Conservation (phyloP, 2,888 invertebrate genomes). For the Scaptomyza caliginosa region DNA sequence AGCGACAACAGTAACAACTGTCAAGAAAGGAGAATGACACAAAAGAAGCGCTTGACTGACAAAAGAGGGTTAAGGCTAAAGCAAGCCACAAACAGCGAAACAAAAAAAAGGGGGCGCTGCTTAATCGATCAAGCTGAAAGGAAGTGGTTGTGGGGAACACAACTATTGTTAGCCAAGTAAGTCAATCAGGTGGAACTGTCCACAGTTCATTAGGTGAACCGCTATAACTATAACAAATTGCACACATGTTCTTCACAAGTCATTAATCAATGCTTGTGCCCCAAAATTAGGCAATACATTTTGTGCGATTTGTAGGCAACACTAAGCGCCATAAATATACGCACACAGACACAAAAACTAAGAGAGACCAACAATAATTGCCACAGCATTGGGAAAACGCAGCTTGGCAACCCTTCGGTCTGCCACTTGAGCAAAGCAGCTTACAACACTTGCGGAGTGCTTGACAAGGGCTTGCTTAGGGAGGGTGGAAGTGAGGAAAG, state of each 20-base stretch:
- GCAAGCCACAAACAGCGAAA: slow-evolving; percentile 17
- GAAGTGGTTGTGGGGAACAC: neutral
- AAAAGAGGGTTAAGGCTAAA: slow-evolving; percentile 73
- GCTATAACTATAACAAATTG: slow-evolving; percentile 15
- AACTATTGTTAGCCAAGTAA: slow-evolving; percentile 13
- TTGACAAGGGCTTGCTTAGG: slow-evolving; percentile 27
- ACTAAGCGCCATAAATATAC: slow-evolving; percentile 44
- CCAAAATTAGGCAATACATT: slow-evolving; percentile 55
- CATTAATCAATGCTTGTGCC: slow-evolving; percentile 54
- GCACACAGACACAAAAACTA: slow-evolving; percentile 37
- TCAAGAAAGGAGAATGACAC: slow-evolving; percentile 32
- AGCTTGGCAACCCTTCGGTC: slow-evolving; percentile 48
- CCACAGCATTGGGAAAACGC: neutral
- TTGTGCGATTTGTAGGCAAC: slow-evolving; percentile 5
- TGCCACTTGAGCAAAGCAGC: slow-evolving; percentile 75
- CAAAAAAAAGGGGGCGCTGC: slow-evolving; percentile 18
- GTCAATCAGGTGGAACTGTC: slow-evolving; percentile 9
- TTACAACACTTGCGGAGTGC: slow-evolving; percentile 71
- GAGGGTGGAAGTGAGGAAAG: neutral
- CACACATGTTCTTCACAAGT: slow-evolving; percentile 24
- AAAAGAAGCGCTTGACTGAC: slow-evolving; percentile 38
- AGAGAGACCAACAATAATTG: slow-evolving; percentile 12
- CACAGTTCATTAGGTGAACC: slow-evolving; percentile 23
- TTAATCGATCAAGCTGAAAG: slow-evolving; percentile 59
- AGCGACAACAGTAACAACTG: slow-evolving; percentile 33